Percentiles rank a stretch among this genome's conserved stretches.
Evolutionary conservation across 1,140 invertebrate species (phyloP).

Genomic region (Harpegnathos saltator): DNA sequence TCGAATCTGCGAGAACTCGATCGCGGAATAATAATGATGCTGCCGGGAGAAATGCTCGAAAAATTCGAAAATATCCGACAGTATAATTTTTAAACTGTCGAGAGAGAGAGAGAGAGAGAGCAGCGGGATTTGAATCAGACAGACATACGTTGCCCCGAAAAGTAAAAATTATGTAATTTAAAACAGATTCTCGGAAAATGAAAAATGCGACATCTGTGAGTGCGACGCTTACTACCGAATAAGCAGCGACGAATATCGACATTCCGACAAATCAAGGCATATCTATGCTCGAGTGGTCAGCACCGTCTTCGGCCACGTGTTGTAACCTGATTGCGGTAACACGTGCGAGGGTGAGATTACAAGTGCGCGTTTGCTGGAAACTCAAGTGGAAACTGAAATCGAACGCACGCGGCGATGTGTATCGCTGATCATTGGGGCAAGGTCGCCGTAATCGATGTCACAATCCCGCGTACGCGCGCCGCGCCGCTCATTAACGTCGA

Average conservation of each 20-base stretch:
- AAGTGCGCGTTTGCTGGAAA: slow-evolving; percentile 30
- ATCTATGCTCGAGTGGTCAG: neutral
- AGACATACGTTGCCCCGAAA: too few species aligned
- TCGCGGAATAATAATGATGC: neutral
- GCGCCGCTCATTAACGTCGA: slow-evolving; percentile 44
- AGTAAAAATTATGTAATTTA: too few species aligned
- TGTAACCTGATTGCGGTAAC: slow-evolving; percentile 48
- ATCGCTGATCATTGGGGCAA: slow-evolving; percentile 55
- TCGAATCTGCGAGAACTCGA: neutral
- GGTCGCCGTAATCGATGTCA: slow-evolving; percentile 52
- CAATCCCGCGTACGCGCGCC: slow-evolving; percentile 5
- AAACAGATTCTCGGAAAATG: too few species aligned
- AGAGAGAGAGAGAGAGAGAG: too few species aligned
- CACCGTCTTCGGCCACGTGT: neutral
- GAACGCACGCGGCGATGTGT: slow-evolving; percentile 13
- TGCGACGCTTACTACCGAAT: neutral
- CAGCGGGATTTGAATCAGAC: too few species aligned
- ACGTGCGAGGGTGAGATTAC: slow-evolving; percentile 48
- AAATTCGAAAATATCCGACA: too few species aligned
- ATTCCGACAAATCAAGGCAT: neutral
- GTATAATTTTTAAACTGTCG: too few species aligned
- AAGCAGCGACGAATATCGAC: neutral
- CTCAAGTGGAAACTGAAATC: slow-evolving; percentile 34
- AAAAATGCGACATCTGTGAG: neutral
- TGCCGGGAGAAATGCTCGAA: too few species aligned